Conservation (phyloP, 35 echinoderm and acorn worm genomes). For the Ptychodera flava region DNA sequence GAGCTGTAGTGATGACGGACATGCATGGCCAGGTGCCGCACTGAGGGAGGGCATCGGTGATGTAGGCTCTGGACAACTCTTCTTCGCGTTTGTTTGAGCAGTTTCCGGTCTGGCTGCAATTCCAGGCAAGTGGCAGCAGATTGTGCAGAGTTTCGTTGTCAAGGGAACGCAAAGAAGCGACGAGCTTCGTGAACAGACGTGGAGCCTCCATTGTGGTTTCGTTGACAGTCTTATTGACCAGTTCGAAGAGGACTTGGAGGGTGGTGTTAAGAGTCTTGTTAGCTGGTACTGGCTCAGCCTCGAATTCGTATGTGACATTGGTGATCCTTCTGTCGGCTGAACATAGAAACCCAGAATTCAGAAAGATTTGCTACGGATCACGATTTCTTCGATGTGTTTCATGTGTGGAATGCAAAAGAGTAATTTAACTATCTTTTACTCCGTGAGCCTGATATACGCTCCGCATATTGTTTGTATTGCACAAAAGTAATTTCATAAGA, state of each 20-base stretch:
- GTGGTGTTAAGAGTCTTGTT: conserved; percentile 23
- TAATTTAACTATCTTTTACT: too few relatives aligned
- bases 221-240: conserved; percentile 65
- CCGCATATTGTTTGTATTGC: too few relatives aligned
- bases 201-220: conserved; percentile 77
- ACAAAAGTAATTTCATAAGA: too few relatives aligned
- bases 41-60: conserved; percentile 74
- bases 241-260: conserved; percentile 41
- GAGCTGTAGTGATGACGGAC: conserved; percentile 66
- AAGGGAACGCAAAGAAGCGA: conserved; percentile 53
- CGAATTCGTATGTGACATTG: conserved; percentile 49
- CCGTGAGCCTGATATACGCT: too few relatives aligned
- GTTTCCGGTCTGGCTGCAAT: conserved; percentile 44
- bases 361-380: too few relatives aligned
- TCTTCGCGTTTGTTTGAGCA: conserved; percentile 53
- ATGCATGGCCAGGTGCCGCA: conserved; percentile 80
- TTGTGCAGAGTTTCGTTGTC: conserved; percentile 84
- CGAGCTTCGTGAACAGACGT: conserved; percentile 68
- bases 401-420: too few relatives aligned
- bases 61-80: conserved; percentile 54
- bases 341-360: too few relatives aligned
- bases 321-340: conserved; percentile 35
- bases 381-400: too few relatives aligned
- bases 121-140: conserved; percentile 55
- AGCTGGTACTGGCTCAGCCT: conserved; percentile 18